Percentiles rank a stretch among this genome's conserved stretches.
Evolutionary conservation across 1,140 invertebrate genomes (phyloP).

Genomic region (Zophobas atratus): DNA sequence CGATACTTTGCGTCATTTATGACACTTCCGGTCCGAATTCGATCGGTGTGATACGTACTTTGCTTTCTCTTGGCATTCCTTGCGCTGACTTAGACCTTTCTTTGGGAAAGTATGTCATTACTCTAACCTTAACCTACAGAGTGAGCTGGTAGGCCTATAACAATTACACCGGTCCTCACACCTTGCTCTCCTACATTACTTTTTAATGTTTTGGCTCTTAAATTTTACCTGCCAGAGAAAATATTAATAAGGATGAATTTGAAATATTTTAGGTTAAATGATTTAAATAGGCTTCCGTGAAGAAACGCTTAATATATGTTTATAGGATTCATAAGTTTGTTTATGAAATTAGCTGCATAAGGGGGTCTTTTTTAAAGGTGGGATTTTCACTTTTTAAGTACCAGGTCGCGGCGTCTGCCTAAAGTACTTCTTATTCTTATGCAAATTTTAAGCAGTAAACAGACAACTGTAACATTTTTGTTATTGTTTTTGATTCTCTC

Average conservation of each 20-base stretch:
- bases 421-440: too few species aligned
- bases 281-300: too few species aligned
- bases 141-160: conserved; percentile 15
- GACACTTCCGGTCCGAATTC: conserved; percentile 51
- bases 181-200: conserved; percentile 20
- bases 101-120: conserved; percentile 63
- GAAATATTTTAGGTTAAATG: background rate
- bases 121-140: conserved; percentile 62
- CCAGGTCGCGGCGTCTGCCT: too few species aligned
- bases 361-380: too few species aligned
- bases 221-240: background rate
- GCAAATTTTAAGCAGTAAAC: too few species aligned
- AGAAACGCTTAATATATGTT: too few species aligned
- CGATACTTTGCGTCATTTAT: conserved; percentile 45
- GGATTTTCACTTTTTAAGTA: too few species aligned
- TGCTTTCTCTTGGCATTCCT: conserved; percentile 60
- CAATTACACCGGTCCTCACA: conserved; percentile 27
- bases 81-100: conserved; percentile 62
- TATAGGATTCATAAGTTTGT: too few species aligned
- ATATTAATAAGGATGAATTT: background rate
- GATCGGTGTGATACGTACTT: conserved; percentile 49
- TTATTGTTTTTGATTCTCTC: too few species aligned
- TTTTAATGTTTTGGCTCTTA: conserved; percentile 1
- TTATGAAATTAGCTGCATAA: too few species aligned
- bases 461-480: too few species aligned